Evolutionary conservation across 2,888 invertebrate species (phyloP), one percentile per base, ranked within the genome.

Genomic region (Acleris emargana): DNA sequence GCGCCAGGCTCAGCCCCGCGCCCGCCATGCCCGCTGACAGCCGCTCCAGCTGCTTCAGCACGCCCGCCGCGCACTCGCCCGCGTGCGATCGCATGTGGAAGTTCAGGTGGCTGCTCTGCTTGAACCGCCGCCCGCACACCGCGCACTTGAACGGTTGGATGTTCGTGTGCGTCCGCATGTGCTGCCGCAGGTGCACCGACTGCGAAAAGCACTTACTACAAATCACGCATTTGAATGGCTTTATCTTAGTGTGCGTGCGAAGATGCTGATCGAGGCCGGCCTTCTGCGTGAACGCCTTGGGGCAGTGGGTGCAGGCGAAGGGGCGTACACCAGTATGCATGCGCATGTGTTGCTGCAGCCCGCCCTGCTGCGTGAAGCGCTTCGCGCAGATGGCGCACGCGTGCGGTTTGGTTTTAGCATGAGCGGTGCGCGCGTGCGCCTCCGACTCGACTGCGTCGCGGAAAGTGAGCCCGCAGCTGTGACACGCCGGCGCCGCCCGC

Each of bases 161-260:
- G 70, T 91, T 92, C 0, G 93, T 92, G 69, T 93, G 93, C 0
- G 91, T 91, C 0, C 93, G 79, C 93, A 93, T 93, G 72, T 93
- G 93, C 72, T 93, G 93, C 1, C 88, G 79, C 43, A 93, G 77
- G 67, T 93, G 93, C 1, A 93, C 91, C 0, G 92, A 91, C 64
- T 93, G 93, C 0, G 93, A 91, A 71, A 93, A 93, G 54, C 87
- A 84, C 68, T 91, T 91, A 67, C 79, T 81, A 68, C 93, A 93
- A 66, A 93, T 84, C 0, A 92, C 87, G 71, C 93, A 93, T 66
- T 84, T 87, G 68, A 90, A 93, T 0, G 93, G 93, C 59, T 93
- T 91, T 28, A 91, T 82, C 75, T 92, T 91, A 0, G 91, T 91
- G 62, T 93, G 93, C 1, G 89, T 92, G 7, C 93, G 89, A 3